These are phyloP conservation scores for Loris lydekkerianus DNA, from an alignment of 2,797 vertebrate genomes.

Conservation along the genomic window DNA sequence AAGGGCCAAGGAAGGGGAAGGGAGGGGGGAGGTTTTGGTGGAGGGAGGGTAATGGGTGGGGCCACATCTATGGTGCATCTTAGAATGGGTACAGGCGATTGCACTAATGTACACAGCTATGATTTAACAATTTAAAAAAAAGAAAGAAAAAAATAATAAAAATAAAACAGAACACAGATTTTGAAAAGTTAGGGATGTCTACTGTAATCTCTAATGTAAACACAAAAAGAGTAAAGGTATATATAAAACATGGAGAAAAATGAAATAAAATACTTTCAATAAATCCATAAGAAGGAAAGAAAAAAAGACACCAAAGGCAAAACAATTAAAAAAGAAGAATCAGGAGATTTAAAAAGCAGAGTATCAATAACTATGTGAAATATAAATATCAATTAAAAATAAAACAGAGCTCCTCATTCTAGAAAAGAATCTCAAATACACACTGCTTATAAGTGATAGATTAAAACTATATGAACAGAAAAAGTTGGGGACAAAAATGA, in stretches of 20 bases:
- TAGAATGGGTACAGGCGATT: too few species aligned
- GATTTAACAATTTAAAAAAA: too few species aligned
- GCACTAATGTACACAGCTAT: too few species aligned
- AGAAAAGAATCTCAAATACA: neutral
- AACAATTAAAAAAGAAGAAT: neutral
- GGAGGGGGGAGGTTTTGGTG: too few species aligned
- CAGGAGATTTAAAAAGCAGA: neutral
- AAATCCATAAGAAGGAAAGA: neutral
- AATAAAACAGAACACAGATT: neutral
- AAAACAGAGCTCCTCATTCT: neutral
- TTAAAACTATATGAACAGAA: neutral
- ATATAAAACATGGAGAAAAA: neutral
- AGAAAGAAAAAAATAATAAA: too few species aligned
- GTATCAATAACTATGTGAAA: neutral
- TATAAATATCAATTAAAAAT: neutral
- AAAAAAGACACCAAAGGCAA: neutral
- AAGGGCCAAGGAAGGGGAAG: too few species aligned
- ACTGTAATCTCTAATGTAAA: neutral
- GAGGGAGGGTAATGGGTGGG: too few species aligned
- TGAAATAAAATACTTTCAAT: neutral
- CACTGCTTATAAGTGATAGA: neutral
- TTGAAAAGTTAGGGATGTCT: neutral
- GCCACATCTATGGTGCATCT: too few species aligned
- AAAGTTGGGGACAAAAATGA: neutral
- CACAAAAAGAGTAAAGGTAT: neutral